Conservation (phyloP, 1,140 invertebrate species). For the Brachionus angularis region DNA sequence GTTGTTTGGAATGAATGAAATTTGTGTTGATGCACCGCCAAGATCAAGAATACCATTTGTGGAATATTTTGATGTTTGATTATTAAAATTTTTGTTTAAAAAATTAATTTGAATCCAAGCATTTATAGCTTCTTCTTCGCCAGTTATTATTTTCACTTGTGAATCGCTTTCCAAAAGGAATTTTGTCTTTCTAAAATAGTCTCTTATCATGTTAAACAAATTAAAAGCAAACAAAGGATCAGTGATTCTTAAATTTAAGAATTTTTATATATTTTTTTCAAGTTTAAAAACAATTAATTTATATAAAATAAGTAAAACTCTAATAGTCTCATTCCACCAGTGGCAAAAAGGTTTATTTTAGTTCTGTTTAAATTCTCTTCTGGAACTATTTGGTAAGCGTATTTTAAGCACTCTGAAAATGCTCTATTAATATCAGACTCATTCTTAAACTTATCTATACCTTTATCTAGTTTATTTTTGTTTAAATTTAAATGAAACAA, state of each 20-base stretch:
- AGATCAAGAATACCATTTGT: constrained; percentile 11
- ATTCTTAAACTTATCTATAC: background rate
- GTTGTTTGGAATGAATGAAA: constrained; percentile 1
- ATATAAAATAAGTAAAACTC: background rate
- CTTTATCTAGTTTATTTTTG: constrained; percentile 3
- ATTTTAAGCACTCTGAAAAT: background rate
- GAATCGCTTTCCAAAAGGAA: background rate
- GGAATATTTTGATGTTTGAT: background rate
- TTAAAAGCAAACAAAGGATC: background rate
- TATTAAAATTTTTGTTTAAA: constrained; percentile 6
- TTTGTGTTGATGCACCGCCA: constrained; percentile 19
- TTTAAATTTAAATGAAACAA: no score
- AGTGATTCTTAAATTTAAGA: no score
- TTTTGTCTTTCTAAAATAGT: constrained; percentile 7
- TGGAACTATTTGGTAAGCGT: background rate
- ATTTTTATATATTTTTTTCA: no score
- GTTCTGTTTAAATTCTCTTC: background rate
- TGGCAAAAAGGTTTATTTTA: background rate
- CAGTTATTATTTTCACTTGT: constrained; percentile 11
- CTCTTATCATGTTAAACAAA: background rate
- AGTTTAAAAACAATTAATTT: no score
- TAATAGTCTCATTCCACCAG: constrained; percentile 12
- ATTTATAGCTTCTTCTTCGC: constrained; percentile 9
- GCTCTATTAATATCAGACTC: background rate
- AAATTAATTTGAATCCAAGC: constrained; percentile 27